Conservation (phyloP, 2,797 vertebrate species). For the Glossophaga mutica region DNA sequence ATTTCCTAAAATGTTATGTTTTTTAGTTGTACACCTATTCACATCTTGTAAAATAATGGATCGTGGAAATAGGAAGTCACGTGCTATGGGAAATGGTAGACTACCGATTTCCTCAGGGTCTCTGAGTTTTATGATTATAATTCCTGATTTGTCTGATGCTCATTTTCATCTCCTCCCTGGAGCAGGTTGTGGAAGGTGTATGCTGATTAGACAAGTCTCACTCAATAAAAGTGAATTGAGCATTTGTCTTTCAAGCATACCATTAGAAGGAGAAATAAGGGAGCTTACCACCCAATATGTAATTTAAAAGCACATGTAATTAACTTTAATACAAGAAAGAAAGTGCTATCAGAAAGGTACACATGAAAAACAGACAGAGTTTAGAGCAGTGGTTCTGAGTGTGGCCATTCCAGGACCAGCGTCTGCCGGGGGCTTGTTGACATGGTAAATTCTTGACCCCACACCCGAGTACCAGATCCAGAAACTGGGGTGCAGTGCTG, state of each 20-base stretch:
- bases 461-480: background rate
- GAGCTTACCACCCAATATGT: background rate
- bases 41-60: background rate
- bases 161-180: background rate
- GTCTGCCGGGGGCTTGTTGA: background rate
- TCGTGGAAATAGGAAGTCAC: background rate
- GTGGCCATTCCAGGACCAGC: rapidly evolving
- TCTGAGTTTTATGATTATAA: background rate
- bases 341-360: background rate
- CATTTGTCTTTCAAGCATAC: background rate
- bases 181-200: background rate
- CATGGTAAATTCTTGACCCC: background rate
- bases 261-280: background rate
- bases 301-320: background rate
- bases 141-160: background rate
- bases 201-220: background rate
- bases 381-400: background rate
- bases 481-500: background rate
- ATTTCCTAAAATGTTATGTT: background rate
- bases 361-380: background rate
- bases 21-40: background rate
- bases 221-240: background rate
- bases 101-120: background rate
- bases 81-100: background rate
- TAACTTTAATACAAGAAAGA: background rate